Evolutionary conservation across 2,797 vertebrate genomes (phyloP), one percentile per base, ranked within the genome.

Genomic region (Melanotaenia trifasciata): DNA sequence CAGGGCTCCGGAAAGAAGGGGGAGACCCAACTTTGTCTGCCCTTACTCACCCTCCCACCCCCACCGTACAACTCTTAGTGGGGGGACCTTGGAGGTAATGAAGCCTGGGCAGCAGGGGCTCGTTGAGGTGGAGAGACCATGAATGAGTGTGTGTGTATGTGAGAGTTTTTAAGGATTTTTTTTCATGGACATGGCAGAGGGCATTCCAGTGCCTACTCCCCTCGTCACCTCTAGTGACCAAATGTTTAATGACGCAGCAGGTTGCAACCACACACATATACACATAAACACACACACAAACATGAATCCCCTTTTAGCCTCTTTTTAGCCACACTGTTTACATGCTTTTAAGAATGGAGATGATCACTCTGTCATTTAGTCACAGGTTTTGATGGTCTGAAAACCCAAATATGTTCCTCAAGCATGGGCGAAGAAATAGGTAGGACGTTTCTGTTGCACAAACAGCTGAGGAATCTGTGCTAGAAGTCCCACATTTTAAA

Each of bases 221-320:
- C 95, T 96, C 93, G 93, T 97, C 98, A 90, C 95, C 97, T 98
- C 94, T 96, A 96, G 96, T 96, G 96, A 99, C 96, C 95, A 84
- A 58, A 70, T 51, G 64, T 83, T 64, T 90, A 86, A 88, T 90
- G 78, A 87, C 84, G 80, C 83, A 82, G 73, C 83, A 67, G 69
- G 78, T 60, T 68, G 26, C 35, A 58, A 8, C 32, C 24, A 22
- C 61, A 59, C 45, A 62, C 70, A 58, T 53, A 63, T 43, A 20
- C 28, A 67, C 43, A 65, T 64, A 28, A 43, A 73, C 62, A 70
- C 56, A 69, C 68, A 69, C 43, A 40, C 70, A 54, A 47, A 64
- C 45, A 43, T 43, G 40, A 43, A 43, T 43, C 26, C 45, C 7
- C 51, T 53, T 63, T 67, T 18, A 61, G 53, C 8, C 64, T 26